phyloP scores from a whole-genome alignment of 2,888 invertebrate genomes.

The Orchesella flavescens region DNA sequence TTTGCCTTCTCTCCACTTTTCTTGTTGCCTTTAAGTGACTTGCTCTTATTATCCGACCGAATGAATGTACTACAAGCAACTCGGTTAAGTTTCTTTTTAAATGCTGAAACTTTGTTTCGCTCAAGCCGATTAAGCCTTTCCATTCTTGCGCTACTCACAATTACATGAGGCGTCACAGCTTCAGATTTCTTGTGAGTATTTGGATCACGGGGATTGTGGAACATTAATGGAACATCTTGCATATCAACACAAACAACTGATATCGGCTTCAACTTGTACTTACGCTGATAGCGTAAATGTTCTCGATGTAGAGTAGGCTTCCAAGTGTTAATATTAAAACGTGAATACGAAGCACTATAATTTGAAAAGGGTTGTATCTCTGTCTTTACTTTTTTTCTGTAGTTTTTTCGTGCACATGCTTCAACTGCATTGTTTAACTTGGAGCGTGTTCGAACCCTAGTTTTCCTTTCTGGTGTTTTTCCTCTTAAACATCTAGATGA shows the following conservation, averaged over 20 bases:
- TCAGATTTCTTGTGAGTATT: constrained; percentile 25
- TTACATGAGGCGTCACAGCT: constrained; percentile 17
- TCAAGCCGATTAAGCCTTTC: constrained; percentile 50
- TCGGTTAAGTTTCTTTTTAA: constrained; percentile 34
- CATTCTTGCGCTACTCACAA: not conserved
- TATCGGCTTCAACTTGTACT: constrained; percentile 35
- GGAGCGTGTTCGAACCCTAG: too few species aligned
- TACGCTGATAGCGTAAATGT: constrained; percentile 33
- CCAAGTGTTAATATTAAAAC: constrained; percentile 38
- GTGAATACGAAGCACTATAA: constrained; percentile 24
- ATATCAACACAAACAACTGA: constrained; percentile 59
- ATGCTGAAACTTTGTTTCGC: constrained; percentile 42
- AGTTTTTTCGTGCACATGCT: not conserved
- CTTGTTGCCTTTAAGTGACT: constrained; percentile 39
- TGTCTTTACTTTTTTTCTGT: constrained; percentile 31
- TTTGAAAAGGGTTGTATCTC: constrained; percentile 42
- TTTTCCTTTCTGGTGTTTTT: too few species aligned
- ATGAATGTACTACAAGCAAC: constrained; percentile 23
- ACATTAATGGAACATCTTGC: constrained; percentile 46
- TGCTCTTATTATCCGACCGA: constrained; percentile 41
- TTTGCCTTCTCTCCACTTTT: constrained; percentile 26
- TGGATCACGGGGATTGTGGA: constrained; percentile 26
- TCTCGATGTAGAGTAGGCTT: constrained; percentile 36
- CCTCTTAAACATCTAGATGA: too few species aligned
- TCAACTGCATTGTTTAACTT: too few species aligned